phyloP scores from a whole-genome alignment of 2,113 vertebrate genomes.

The Tauraco erythrolophus region DNA sequence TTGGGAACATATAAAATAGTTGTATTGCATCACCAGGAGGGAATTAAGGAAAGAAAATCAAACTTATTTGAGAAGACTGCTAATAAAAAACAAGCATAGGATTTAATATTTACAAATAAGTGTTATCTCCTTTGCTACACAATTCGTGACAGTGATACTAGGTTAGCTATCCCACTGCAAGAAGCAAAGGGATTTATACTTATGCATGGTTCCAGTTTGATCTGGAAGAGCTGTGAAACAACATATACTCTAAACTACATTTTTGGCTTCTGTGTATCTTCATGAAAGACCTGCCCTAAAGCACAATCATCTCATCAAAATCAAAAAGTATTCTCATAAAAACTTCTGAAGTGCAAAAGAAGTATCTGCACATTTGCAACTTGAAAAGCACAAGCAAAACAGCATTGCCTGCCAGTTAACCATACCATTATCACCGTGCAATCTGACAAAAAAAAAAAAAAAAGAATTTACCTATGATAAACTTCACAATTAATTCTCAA shows the following conservation, averaged over 20 bases:
- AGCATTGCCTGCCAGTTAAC: not conserved
- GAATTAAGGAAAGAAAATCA: not conserved
- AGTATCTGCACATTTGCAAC: not conserved
- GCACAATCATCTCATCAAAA: not conserved
- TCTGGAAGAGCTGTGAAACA: not conserved
- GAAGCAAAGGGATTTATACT: not conserved
- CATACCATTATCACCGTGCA: not conserved
- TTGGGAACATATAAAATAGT: not conserved
- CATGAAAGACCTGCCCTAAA: not conserved
- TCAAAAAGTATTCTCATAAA: not conserved
- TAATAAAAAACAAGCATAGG: not conserved
- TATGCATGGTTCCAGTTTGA: not conserved
- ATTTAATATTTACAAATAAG: not conserved
- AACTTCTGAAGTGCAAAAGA: not conserved
- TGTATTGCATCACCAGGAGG: not conserved
- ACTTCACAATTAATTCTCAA: not conserved
- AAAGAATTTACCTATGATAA: not conserved
- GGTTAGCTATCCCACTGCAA: not conserved
- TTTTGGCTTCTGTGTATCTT: not conserved
- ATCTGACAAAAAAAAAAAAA: not conserved
- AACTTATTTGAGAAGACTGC: not conserved
- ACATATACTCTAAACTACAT: not conserved
- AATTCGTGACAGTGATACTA: not conserved
- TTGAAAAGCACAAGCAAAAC: not conserved
- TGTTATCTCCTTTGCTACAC: not conserved